phyloP scores from a whole-genome alignment of 2,797 vertebrate genomes.

The Taeniopygia guttata region DNA sequence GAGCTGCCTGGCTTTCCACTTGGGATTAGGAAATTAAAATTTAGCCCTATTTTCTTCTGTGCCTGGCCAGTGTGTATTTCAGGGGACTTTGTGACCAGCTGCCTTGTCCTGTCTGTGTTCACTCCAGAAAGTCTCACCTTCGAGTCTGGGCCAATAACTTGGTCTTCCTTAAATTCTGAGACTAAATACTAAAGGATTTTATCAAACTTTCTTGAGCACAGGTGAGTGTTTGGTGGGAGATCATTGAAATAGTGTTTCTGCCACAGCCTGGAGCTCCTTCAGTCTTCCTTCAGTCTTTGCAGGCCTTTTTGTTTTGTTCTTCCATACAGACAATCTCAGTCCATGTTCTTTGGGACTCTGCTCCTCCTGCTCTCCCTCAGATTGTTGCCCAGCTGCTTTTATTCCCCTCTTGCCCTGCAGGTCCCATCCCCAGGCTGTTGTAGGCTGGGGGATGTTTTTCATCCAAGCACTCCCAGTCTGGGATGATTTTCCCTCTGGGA shows the following conservation, averaged over 20 bases:
- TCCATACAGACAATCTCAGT: not conserved
- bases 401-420: not conserved
- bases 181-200: not conserved
- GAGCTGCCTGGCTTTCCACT: not conserved
- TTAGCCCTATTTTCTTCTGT: not conserved
- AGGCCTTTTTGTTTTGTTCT: not conserved
- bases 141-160: not conserved
- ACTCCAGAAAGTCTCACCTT: not conserved
- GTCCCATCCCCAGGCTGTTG: not conserved
- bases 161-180: not conserved
- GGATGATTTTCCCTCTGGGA: not conserved
- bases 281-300: not conserved
- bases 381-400: not conserved
- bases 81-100: not conserved
- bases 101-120: not conserved
- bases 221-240: not conserved
- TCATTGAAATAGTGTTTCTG: not conserved
- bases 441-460: not conserved
- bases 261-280: not conserved
- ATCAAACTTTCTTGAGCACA: not conserved
- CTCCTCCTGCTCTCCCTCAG: not conserved
- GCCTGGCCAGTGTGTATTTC: not conserved
- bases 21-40: not conserved
- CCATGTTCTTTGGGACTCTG: not conserved
- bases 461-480: fast-evolving